Percentiles rank a stretch among this genome's conserved stretches.
Conservation (phyloP, 2,888 invertebrate species). For the Leptinotarsa haldemani region DNA sequence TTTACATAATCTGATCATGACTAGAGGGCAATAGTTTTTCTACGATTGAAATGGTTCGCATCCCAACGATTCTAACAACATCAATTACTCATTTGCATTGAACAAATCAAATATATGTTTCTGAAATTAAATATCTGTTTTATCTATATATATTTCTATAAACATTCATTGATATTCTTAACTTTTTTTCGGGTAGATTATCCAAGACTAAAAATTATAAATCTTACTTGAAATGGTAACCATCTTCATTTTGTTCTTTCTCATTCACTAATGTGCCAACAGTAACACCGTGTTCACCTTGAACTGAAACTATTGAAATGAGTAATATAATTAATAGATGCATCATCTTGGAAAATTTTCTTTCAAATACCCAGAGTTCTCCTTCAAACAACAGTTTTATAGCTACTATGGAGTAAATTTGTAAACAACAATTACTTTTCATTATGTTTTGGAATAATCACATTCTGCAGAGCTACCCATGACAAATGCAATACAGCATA, state of each 20-base stretch:
- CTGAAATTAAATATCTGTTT: too few relatives aligned
- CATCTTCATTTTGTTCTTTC: not conserved
- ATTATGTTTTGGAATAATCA: not conserved
- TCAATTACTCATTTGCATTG: too few relatives aligned
- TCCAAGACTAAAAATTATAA: not conserved
- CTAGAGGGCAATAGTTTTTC: too few relatives aligned
- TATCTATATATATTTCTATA: too few relatives aligned
- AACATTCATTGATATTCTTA: too few relatives aligned
- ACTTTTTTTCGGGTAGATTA: too few relatives aligned
- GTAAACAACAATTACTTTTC: not conserved
- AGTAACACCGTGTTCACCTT: not conserved
- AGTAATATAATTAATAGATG: not conserved
- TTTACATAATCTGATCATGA: too few relatives aligned
- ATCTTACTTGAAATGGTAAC: not conserved
- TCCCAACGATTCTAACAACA: too few relatives aligned
- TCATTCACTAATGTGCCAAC: not conserved
- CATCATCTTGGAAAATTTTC: not conserved
- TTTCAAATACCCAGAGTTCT: not conserved
- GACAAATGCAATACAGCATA: too few relatives aligned
- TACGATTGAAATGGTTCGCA: too few relatives aligned
- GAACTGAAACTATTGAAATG: not conserved
- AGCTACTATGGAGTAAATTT: not conserved
- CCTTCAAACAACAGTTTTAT: not conserved
- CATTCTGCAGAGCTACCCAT: too few relatives aligned
- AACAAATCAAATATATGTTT: too few relatives aligned